Conservation (phyloP, 2,888 invertebrate species). For the Polyploca ridens region DNA sequence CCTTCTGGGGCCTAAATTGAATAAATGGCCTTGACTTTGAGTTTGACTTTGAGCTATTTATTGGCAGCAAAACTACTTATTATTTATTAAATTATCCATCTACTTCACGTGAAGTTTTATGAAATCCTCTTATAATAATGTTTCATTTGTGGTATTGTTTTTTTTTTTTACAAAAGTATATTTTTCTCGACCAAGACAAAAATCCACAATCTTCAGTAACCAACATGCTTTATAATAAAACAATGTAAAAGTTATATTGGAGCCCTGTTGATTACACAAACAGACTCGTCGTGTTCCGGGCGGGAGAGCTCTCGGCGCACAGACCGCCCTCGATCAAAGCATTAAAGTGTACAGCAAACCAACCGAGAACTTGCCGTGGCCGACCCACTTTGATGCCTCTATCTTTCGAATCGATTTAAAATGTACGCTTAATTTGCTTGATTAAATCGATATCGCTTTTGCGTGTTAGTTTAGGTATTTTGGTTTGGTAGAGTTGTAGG, state of each 20-base stretch:
- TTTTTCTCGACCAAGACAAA: no score
- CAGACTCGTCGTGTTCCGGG: slow-evolving; percentile 22
- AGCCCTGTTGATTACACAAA: slow-evolving; percentile 36
- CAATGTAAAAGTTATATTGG: neutral
- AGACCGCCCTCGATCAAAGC: slow-evolving; percentile 38
- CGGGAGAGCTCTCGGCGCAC: slow-evolving; percentile 25
- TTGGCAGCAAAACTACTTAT: no score
- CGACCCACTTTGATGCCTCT: slow-evolving; percentile 19
- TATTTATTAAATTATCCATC: no score
- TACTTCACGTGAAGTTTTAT: no score
- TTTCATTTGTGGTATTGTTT: neutral
- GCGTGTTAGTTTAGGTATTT: neutral
- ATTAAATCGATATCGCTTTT: slow-evolving; percentile 7
- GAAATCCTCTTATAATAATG: no score
- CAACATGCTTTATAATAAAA: neutral
- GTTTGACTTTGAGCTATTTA: no score
- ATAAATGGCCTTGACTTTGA: no score
- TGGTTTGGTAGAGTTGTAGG: neutral
- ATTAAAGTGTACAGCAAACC: slow-evolving; percentile 21
- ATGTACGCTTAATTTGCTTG: slow-evolving; percentile 12
- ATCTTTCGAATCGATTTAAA: slow-evolving; percentile 11
- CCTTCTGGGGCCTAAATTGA: no score
- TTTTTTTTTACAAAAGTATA: no score
- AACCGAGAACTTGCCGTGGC: slow-evolving; percentile 13
- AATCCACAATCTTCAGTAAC: neutral